phyloP scores from a whole-genome alignment of 1,140 invertebrate genomes.

The Lepidurus apus region DNA sequence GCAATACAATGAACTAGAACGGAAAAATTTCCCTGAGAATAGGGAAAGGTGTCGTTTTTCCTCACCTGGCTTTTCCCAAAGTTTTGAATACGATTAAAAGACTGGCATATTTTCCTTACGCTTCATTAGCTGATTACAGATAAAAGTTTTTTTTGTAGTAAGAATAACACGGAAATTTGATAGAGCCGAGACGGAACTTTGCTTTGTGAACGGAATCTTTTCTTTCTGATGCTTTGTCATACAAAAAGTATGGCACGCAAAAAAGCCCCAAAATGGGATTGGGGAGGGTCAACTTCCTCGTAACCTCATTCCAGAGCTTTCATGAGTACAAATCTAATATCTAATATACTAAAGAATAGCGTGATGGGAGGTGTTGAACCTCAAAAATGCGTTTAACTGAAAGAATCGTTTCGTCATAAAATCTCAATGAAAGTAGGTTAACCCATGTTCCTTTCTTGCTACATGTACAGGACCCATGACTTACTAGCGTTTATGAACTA shows the following conservation, averaged over 20 bases:
- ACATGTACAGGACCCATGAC: slow-evolving; percentile 8
- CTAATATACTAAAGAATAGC: background rate
- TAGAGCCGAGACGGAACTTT: background rate
- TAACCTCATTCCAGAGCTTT: slow-evolving; percentile 5
- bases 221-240: background rate
- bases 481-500: background rate
- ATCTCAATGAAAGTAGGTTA: slow-evolving; percentile 5
- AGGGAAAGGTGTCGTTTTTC: slow-evolving; percentile 10
- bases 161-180: background rate
- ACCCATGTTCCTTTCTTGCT: background rate
- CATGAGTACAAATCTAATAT: background rate
- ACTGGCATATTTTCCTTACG: background rate
- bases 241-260: slow-evolving; percentile 11
- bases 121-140: background rate
- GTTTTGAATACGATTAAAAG: background rate
- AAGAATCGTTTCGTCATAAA: background rate
- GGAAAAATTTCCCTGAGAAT: background rate
- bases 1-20: background rate
- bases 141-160: background rate
- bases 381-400: background rate
- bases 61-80: background rate
- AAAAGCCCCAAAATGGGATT: background rate
- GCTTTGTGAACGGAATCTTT: slow-evolving; percentile 11
- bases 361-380: background rate
- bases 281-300: slow-evolving; percentile 17